Evolutionary conservation across 2,888 invertebrate species (phyloP).

Genomic region (Gastracanthus pulcherrimus): DNA sequence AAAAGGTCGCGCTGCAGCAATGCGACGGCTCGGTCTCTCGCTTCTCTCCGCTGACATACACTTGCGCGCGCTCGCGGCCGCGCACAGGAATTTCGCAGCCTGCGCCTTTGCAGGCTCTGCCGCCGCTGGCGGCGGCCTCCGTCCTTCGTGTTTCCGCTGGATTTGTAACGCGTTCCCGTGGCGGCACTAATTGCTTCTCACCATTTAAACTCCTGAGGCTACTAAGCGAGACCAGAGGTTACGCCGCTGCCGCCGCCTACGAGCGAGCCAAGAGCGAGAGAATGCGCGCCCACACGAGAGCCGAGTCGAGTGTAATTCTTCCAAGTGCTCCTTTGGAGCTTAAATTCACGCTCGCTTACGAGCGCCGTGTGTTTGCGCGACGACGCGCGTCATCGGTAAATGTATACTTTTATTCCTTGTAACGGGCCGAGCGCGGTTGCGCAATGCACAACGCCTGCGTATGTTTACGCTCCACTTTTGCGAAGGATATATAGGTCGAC

Average conservation of each 20-base stretch:
- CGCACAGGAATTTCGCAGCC: not conserved
- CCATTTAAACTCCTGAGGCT: conserved; percentile 57
- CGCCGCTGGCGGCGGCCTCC: not conserved
- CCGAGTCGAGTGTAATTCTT: conserved; percentile 28
- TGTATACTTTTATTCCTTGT: conserved; percentile 27
- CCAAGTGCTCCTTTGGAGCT: conserved; percentile 28
- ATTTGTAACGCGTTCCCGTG: conserved; percentile 54
- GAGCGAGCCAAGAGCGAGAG: not conserved
- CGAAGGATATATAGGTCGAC: too few species aligned
- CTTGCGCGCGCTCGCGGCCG: too few species aligned
- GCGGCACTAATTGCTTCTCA: conserved; percentile 60
- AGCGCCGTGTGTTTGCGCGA: conserved; percentile 5
- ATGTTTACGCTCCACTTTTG: not conserved
- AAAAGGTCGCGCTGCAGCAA: too few species aligned
- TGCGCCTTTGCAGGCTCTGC: not conserved
- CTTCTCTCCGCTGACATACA: too few species aligned
- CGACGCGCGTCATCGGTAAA: conserved; percentile 32
- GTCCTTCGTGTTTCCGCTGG: conserved; percentile 53
- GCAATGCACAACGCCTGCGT: not conserved
- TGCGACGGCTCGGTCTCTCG: too few species aligned
- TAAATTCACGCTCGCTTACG: conserved; percentile 26
- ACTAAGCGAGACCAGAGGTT: conserved; percentile 53
- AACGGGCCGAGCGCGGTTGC: not conserved
- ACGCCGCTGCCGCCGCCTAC: conserved; percentile 39
- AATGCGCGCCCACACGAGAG: not conserved